These are phyloP conservation scores for Calliphora vomitoria DNA, from an alignment of 2,888 invertebrate species.

Conservation along the genomic window DNA sequence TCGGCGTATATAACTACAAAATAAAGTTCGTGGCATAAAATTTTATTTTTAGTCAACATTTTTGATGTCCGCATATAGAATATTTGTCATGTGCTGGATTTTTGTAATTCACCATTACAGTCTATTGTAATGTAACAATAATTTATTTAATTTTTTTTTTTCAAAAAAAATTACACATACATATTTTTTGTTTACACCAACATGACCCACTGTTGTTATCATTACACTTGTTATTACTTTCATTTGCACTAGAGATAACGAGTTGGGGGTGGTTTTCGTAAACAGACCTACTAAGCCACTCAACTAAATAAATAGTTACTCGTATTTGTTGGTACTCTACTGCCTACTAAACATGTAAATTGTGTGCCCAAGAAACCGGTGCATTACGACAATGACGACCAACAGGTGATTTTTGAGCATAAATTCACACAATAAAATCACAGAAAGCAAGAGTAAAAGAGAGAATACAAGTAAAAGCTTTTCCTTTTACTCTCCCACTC, in stretches of 20 bases:
- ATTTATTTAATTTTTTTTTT: too few species aligned
- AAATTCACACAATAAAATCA: background rate
- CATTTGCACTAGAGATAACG: background rate
- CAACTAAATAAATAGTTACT: constrained; percentile 52
- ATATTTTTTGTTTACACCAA: background rate
- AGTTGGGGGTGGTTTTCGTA: constrained; percentile 14
- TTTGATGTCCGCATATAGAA: too few species aligned
- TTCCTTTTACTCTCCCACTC: constrained; percentile 34
- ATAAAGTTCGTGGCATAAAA: too few species aligned
- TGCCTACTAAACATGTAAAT: constrained; percentile 10
- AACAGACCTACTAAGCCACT: constrained; percentile 62
- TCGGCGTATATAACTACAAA: too few species aligned
- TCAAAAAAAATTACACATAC: background rate
- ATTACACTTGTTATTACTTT: constrained; percentile 13
- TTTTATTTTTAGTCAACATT: too few species aligned
- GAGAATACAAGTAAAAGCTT: constrained; percentile 27
- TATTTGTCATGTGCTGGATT: too few species aligned
- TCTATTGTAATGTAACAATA: too few species aligned
- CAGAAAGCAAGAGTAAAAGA: background rate
- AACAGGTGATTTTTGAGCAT: constrained; percentile 64
- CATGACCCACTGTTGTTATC: constrained; percentile 20
- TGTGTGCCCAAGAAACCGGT: constrained; percentile 34
- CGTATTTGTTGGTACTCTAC: background rate
- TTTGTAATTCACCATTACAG: too few species aligned
- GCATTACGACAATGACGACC: constrained; percentile 24